Evolutionary conservation across 2,888 invertebrate species (phyloP).

Genomic region (Tethea ocularis): DNA sequence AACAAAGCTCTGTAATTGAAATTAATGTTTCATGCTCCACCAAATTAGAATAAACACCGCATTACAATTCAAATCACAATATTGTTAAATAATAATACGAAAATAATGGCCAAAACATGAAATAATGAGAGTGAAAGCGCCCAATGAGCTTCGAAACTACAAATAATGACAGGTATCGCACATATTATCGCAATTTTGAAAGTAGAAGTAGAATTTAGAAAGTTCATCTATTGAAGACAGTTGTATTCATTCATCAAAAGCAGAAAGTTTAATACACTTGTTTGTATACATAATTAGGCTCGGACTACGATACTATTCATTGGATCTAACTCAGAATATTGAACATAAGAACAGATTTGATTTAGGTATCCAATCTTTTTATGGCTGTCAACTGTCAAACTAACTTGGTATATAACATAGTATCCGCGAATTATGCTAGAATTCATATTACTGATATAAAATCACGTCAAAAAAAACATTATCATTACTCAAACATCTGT

Average conservation of each 20-base stretch:
- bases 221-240: slow-evolving; percentile 54
- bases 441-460: background rate
- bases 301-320: background rate
- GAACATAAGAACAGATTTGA: background rate
- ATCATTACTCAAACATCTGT: background rate
- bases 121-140: slow-evolving; percentile 71
- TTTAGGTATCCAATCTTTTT: background rate
- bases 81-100: slow-evolving; percentile 38
- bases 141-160: slow-evolving; percentile 61
- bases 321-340: background rate
- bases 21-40: background rate
- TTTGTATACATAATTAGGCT: slow-evolving; percentile 2
- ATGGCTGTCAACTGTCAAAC: no score
- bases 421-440: background rate
- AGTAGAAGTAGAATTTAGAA: slow-evolving; percentile 50
- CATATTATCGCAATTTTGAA: slow-evolving; percentile 71
- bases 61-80: slow-evolving; percentile 2
- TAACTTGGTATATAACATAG: no score
- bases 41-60: background rate
- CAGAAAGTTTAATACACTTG: slow-evolving; percentile 13
- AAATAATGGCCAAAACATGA: slow-evolving; percentile 65
- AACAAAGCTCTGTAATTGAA: slow-evolving; percentile 15
- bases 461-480: background rate
- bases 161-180: slow-evolving; percentile 70
- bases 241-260: slow-evolving; percentile 43